Evolutionary conservation across 2,797 vertebrate species (phyloP), one percentile per base, ranked within the genome.

Genomic region (Chanos chanos): DNA sequence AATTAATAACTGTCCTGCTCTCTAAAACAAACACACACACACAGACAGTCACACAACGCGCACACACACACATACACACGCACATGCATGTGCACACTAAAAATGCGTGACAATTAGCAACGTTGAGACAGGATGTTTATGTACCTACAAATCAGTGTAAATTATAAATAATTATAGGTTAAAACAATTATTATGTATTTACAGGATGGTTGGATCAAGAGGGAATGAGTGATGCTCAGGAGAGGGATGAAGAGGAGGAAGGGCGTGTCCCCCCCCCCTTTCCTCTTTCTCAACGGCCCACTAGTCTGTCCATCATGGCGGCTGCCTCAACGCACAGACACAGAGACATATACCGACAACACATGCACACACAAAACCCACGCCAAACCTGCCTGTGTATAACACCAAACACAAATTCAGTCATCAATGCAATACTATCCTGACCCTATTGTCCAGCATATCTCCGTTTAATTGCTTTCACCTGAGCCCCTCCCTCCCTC

Each of bases 51-150:
- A n/a, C n/a, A n/a, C n/a, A n/a, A 28, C n/a, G 37, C 1, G 21
- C 39, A 41, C 39, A 41, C 16, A 22, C 40, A 43, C 8, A 43
- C 31, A 33, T 9, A 12, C 1, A 33, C 1, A 33, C n/a, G 41
- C 27, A 44, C 43, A 48, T 1, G 70, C 43, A n/a, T n/a, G n/a
- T n/a, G n/a, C n/a, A n/a, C n/a, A n/a, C n/a, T n/a, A n/a, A n/a
- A n/a, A n/a, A n/a, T n/a, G n/a, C n/a, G n/a, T n/a, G n/a, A n/a
- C n/a, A n/a, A n/a, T n/a, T n/a, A n/a, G n/a, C n/a, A n/a, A n/a
- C n/a, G n/a, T n/a, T n/a, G n/a, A n/a, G n/a, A n/a, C 61, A 79
- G 22, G 34, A 77, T 85, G 85, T 80, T 77, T 81, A 85, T 73
- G 5, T 2, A 5, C 22, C 4, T 9, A 5, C 39, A 31, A 24